Evolutionary conservation across 2,113 vertebrate genomes (phyloP).

Genomic region (Eulemur rufifrons): DNA sequence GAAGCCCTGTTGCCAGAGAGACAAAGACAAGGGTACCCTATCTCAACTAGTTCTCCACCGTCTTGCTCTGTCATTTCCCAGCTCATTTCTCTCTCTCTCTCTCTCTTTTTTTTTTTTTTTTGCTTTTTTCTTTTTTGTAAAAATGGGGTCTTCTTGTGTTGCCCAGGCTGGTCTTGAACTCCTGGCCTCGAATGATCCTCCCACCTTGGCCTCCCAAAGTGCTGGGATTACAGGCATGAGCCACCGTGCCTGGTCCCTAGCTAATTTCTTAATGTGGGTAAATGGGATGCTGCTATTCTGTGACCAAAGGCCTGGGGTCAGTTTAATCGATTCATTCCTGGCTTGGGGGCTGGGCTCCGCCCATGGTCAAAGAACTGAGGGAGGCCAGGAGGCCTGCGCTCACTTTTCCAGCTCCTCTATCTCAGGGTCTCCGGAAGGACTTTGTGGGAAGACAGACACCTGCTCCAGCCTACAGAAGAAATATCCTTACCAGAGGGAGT

Average conservation of each 20-base stretch:
- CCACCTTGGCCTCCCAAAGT: too few relatives aligned
- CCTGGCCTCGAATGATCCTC: too few relatives aligned
- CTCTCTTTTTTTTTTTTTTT: too few relatives aligned
- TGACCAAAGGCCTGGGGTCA: neutral
- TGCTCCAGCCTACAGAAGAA: neutral
- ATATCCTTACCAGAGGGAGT: neutral
- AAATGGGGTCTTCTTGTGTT: too few relatives aligned
- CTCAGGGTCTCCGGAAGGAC: neutral
- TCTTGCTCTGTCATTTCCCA: neutral
- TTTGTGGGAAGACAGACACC: neutral
- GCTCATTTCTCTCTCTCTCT: neutral
- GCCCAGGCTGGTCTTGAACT: too few relatives aligned
- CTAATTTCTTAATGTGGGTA: neutral
- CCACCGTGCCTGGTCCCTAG: neutral
- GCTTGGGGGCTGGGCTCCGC: neutral
- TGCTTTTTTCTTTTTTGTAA: too few relatives aligned
- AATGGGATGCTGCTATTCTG: neutral
- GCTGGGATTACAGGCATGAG: too few relatives aligned
- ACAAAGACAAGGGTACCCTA: fast-evolving
- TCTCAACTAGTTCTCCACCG: neutral
- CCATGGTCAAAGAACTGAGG: fast-evolving
- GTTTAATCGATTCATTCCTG: neutral
- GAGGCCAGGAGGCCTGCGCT: neutral
- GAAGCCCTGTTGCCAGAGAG: neutral
- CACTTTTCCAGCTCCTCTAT: neutral